Evolutionary conservation across 1,140 invertebrate genomes (phyloP), one percentile per base, ranked within the genome.

Genomic region (Zaprionus tsacasi): DNA sequence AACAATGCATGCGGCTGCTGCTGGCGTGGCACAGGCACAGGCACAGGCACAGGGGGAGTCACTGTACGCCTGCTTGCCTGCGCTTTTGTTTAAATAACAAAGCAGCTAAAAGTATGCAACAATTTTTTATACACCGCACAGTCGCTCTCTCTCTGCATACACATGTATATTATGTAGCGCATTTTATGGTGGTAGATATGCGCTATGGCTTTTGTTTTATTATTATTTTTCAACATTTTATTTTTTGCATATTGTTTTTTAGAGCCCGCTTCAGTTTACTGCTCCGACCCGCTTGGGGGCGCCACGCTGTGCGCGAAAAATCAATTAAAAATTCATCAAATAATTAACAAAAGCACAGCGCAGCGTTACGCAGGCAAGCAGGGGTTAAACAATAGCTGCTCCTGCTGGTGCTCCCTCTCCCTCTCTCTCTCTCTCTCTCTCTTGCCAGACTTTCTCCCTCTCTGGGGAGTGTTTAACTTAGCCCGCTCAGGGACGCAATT

Each of bases 301-400:
- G 71, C 69, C 85, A 81, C 78, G 81, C 83, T 88, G 86, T 89
- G 85, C 82, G 89, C 80, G 89, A 91, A 91, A 91, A 91, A 91
- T 91, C 89, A 91, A 91, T 91, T 91, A 91, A 91, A 91, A 91
- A 91, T 91, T 91, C 89, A 91, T 91, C 89, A 91, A 91, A 91
- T 91, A 91, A 91, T 91, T 91, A 91, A 91, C 89, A 91, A 91
- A 91, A 89, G 83, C 83, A 83, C 70, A 70, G 74, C 73, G 71
- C 78, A 70, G 59, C 61, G 54, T 58, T 52, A 35, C 21, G 21
- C 21, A 55, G 72, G 72, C 81, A 80, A 70, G 77, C 80, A 70
- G 83, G 83, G 83, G 80, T 88, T 88, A 80, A 88, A 89, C 83
- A 88, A 88, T 88, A 82, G 80, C 73, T 66, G 64, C 54, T 52